These are phyloP conservation scores for Setophaga kirtlandii DNA, from an alignment of 2,113 vertebrate species.

Conservation along the genomic window DNA sequence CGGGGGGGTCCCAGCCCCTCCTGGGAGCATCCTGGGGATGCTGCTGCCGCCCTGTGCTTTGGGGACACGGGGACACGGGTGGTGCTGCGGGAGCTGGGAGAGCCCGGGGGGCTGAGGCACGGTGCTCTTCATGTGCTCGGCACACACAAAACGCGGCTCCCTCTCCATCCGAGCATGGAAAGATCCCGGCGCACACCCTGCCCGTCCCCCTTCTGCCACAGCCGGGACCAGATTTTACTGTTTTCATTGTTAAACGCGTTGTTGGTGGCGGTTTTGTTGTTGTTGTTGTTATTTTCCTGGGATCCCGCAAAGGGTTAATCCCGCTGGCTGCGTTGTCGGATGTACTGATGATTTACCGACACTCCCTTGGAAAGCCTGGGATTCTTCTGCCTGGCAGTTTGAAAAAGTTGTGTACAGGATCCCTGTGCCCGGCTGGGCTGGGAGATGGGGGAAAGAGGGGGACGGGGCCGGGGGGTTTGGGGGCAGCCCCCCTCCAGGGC, in stretches of 20 bases:
- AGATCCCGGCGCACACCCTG: not conserved
- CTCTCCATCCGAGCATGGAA: not conserved
- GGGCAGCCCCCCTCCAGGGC: not conserved
- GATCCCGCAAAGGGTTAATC: conserved; percentile 47
- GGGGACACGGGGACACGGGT: not conserved
- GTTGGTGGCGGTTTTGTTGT: not conserved
- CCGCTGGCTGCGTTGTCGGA: conserved; percentile 53
- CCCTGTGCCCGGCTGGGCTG: not conserved
- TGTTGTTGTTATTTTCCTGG: not conserved
- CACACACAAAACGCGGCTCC: not conserved
- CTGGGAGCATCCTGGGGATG: not conserved
- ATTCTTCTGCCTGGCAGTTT: conserved; percentile 58
- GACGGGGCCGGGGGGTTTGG: not conserved
- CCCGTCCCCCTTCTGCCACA: not conserved
- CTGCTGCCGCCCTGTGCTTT: not conserved
- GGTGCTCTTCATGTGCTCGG: not conserved
- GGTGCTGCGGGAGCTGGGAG: not conserved
- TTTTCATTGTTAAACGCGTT: not conserved
- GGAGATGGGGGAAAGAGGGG: not conserved
- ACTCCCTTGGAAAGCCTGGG: conserved; percentile 66
- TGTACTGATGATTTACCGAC: conserved; percentile 64
- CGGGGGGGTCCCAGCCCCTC: not conserved
- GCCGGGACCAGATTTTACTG: not conserved
- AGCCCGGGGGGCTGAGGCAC: not conserved
- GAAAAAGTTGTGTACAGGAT: conserved; percentile 47